Evolutionary conservation across 2,113 vertebrate species (phyloP).

Genomic region (Empidonax alnorum): DNA sequence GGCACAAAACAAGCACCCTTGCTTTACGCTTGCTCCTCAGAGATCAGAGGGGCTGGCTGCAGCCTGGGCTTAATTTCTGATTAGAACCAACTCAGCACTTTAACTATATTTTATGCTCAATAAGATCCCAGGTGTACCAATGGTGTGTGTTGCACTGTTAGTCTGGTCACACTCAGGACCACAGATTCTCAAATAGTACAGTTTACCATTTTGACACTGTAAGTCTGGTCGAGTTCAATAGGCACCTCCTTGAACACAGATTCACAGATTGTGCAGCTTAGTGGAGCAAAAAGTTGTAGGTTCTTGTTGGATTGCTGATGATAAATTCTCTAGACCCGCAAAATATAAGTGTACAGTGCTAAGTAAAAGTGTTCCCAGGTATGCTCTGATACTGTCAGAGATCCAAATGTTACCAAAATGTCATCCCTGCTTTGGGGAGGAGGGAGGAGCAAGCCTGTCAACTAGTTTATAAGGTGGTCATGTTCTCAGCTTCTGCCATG

Average conservation of each 20-base stretch:
- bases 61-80: not conserved
- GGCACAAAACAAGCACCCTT: not conserved
- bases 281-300: not conserved
- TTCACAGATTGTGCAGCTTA: not conserved
- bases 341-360: not conserved
- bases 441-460: not conserved
- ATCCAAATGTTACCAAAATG: not conserved
- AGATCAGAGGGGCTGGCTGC: not conserved
- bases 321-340: not conserved
- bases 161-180: not conserved
- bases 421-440: not conserved
- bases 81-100: not conserved
- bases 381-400: not conserved
- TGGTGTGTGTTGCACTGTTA: not conserved
- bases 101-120: not conserved
- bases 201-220: not conserved
- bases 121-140: not conserved
- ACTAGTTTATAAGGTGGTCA: not conserved
- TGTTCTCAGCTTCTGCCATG: not conserved
- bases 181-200: not conserved
- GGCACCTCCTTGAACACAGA: not conserved
- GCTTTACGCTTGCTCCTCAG: not conserved
- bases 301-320: too few species aligned
- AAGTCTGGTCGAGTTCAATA: not conserved
- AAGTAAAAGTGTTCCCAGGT: not conserved